Evolutionary conservation across 2,113 vertebrate genomes (phyloP).

Genomic region (Pluvianellus socialis): DNA sequence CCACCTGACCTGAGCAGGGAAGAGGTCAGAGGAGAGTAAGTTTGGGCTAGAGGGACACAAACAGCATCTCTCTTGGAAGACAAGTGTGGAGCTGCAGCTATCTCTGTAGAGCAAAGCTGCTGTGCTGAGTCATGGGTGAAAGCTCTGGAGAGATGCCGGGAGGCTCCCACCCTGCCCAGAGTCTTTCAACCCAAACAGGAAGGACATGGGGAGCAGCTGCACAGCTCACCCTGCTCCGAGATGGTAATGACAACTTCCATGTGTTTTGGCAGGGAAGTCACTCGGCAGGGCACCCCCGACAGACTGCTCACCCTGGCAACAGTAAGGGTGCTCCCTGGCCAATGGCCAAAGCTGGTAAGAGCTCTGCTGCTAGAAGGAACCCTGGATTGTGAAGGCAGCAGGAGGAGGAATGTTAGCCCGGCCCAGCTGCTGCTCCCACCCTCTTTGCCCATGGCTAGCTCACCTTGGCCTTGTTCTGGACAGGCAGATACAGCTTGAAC

Average conservation of each 20-base stretch:
- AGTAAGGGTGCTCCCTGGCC: neutral
- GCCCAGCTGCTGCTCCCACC: neutral
- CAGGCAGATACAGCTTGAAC: slow-evolving; percentile 94
- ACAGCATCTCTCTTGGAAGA: neutral
- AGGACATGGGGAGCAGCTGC: neutral
- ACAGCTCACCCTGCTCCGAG: neutral
- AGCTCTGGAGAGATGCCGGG: neutral
- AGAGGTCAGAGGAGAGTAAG: neutral
- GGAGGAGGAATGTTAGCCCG: neutral
- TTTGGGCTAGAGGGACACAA: neutral
- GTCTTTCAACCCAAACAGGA: neutral
- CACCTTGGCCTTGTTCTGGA: slow-evolving; percentile 96
- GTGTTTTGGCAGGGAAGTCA: neutral
- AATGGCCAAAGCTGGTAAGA: neutral
- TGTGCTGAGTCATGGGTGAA: neutral
- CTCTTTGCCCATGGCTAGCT: neutral
- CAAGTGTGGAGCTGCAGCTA: neutral
- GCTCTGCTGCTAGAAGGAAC: neutral
- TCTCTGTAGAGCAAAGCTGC: neutral
- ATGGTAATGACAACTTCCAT: neutral
- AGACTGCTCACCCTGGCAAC: neutral
- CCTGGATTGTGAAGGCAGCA: neutral
- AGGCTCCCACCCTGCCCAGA: neutral
- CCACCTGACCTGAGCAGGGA: accelerated
- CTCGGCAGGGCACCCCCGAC: neutral